Conservation (phyloP, 1,140 invertebrate genomes). For the Micrasema longulum region DNA sequence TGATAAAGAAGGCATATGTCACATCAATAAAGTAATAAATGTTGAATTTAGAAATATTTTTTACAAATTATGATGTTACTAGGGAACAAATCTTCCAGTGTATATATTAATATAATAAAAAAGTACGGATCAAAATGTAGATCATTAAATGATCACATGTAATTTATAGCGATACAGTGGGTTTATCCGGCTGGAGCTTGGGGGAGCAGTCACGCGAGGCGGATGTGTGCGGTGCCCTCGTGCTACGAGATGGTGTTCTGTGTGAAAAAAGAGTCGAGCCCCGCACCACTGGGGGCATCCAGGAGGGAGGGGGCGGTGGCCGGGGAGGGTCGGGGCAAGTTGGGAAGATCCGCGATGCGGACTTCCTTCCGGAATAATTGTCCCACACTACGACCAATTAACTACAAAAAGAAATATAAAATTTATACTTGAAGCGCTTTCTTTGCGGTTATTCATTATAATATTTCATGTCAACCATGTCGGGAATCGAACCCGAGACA, state of each 20-base stretch:
- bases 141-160: too few species aligned
- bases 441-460: too few species aligned
- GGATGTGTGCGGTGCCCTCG: not conserved
- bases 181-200: not conserved
- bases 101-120: too few species aligned
- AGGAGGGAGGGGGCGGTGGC: slow-evolving; percentile 64
- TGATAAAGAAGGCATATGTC: too few species aligned
- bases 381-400: slow-evolving; percentile 84
- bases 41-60: too few species aligned
- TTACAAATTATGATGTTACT: too few species aligned
- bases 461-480: too few species aligned
- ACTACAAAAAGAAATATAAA: slow-evolving; percentile 64
- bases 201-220: not conserved
- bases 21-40: too few species aligned
- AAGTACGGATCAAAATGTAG: too few species aligned
- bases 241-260: slow-evolving; percentile 54
- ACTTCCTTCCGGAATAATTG: slow-evolving; percentile 89
- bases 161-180: not conserved
- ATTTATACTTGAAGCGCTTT: too few species aligned
- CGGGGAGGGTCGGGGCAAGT: slow-evolving; percentile 68
- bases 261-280: slow-evolving; percentile 67
- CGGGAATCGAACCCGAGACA: too few species aligned
- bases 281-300: slow-evolving; percentile 60
- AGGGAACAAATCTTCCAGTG: too few species aligned
- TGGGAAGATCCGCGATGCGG: slow-evolving; percentile 84